A percentile compares a stretch with the other conserved stretches of the same genome.
phyloP scores from a whole-genome alignment of 2,113 vertebrate species.

The Lampris megalopsis region DNA sequence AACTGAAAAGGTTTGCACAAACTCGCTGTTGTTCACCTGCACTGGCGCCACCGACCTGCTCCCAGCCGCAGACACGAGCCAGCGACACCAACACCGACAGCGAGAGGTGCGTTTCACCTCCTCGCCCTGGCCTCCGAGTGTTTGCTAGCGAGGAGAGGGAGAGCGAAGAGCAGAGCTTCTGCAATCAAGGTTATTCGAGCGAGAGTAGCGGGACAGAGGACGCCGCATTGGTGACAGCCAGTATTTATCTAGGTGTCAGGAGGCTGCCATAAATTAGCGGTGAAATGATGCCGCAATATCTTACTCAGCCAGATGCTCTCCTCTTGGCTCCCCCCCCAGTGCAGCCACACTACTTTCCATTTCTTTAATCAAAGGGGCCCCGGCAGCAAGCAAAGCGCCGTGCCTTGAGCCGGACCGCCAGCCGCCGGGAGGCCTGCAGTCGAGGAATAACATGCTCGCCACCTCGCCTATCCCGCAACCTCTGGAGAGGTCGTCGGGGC shows the following conservation, averaged over 20 bases:
- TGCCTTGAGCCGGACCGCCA: conserved; percentile 33
- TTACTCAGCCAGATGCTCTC: conserved; percentile 76
- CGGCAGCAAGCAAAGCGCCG: conserved; percentile 12
- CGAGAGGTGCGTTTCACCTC: conserved; percentile 23
- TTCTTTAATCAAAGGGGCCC: conserved; percentile 76
- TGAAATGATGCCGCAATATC: conserved; percentile 79
- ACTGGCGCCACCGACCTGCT: conserved; percentile 28
- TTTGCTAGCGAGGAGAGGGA: conserved; percentile 38
- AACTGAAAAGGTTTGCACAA: background rate
- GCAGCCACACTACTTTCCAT: conserved; percentile 66
- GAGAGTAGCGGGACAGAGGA: conserved; percentile 73
- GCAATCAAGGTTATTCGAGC: conserved; percentile 78
- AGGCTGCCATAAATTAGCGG: conserved; percentile 78
- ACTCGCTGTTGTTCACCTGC: conserved; percentile 40
- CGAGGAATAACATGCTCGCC: no score
- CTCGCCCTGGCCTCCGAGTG: conserved; percentile 52
- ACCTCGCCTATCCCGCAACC: no score
- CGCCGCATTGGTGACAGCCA: conserved; percentile 67
- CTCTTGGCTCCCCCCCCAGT: conserved; percentile 61
- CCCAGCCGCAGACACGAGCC: background rate
- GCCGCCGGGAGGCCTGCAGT: no score
- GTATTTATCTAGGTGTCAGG: conserved; percentile 80
- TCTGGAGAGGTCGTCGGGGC: no score
- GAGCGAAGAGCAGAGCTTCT: conserved; percentile 49
- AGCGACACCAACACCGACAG: conserved; percentile 21